These are phyloP conservation scores for Salpingus planirostris DNA, from an alignment of 2,888 invertebrate genomes.

Conservation along the genomic window DNA sequence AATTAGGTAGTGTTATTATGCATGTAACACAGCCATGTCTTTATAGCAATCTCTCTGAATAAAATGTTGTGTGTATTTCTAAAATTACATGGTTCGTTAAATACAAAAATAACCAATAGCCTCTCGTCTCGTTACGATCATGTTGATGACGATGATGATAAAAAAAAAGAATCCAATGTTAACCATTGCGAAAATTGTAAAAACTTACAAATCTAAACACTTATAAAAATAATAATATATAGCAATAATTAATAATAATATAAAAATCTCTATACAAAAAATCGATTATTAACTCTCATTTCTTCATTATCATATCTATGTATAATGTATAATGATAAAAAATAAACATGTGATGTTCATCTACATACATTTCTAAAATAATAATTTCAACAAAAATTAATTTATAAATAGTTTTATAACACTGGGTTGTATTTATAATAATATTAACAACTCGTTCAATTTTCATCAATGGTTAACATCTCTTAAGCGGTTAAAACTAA, in stretches of 20 bases:
- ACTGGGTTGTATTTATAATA: slow-evolving; percentile 29
- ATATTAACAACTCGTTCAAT: too few relatives aligned
- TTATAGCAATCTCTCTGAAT: slow-evolving; percentile 17
- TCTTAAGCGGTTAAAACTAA: slow-evolving; percentile 33
- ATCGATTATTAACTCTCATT: too few relatives aligned
- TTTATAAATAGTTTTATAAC: slow-evolving; percentile 33
- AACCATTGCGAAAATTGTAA: slow-evolving; percentile 34
- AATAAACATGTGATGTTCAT: slow-evolving; percentile 32
- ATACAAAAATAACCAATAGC: slow-evolving; percentile 30
- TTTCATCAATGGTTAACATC: slow-evolving; percentile 35
- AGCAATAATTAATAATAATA: slow-evolving; percentile 24
- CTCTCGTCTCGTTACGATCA: too few relatives aligned
- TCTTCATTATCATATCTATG: too few relatives aligned
- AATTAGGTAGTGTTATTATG: slow-evolving; percentile 20
- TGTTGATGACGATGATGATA: too few relatives aligned
- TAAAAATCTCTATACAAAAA: slow-evolving; percentile 28
- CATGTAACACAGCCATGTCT: slow-evolving; percentile 34
- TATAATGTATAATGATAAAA: slow-evolving; percentile 20
- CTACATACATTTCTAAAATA: slow-evolving; percentile 12
- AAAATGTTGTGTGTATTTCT: slow-evolving; percentile 9
- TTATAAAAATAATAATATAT: slow-evolving; percentile 11
- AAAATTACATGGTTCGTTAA: slow-evolving; percentile 30
- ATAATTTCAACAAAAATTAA: slow-evolving; percentile 23
- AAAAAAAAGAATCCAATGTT: slow-evolving; percentile 28
- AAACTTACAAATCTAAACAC: too few relatives aligned